phyloP scores from a whole-genome alignment of 2,888 invertebrate species.

The Parnassius glacialis region DNA sequence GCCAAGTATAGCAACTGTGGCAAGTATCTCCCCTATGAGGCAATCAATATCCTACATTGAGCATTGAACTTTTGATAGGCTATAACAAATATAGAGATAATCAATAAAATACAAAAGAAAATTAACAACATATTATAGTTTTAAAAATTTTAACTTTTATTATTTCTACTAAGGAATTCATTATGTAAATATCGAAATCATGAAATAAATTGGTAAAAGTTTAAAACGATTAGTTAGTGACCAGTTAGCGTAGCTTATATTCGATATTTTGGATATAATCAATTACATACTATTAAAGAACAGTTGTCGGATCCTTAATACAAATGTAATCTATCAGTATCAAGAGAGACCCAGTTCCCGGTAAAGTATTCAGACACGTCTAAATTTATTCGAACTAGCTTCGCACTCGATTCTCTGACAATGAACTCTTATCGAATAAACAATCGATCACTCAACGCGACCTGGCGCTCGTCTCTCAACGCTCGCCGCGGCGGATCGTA shows the following conservation, averaged over 20 bases:
- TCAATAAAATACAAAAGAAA: no score
- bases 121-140: no score
- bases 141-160: no score
- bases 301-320: slow-evolving; percentile 31
- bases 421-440: slow-evolving; percentile 75
- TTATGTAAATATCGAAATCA: no score
- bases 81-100: no score
- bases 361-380: slow-evolving; percentile 60
- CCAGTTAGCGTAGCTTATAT: neutral
- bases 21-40: no score
- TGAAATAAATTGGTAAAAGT: no score
- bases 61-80: no score
- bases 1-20: no score
- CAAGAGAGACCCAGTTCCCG: slow-evolving; percentile 47
- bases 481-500: slow-evolving; percentile 63
- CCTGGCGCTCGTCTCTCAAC: slow-evolving; percentile 69
- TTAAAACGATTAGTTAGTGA: neutral
- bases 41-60: no score
- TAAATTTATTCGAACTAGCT: slow-evolving; percentile 69
- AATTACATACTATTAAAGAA: slow-evolving; percentile 30
- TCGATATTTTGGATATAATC: slow-evolving; percentile 12
- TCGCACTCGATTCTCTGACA: slow-evolving; percentile 72
- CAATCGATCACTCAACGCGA: slow-evolving; percentile 69
- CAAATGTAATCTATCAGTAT: slow-evolving; percentile 43
- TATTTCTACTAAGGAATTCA: no score